Evolutionary conservation across 1,140 invertebrate species (phyloP).

Genomic region (Heliconius eleuchia): DNA sequence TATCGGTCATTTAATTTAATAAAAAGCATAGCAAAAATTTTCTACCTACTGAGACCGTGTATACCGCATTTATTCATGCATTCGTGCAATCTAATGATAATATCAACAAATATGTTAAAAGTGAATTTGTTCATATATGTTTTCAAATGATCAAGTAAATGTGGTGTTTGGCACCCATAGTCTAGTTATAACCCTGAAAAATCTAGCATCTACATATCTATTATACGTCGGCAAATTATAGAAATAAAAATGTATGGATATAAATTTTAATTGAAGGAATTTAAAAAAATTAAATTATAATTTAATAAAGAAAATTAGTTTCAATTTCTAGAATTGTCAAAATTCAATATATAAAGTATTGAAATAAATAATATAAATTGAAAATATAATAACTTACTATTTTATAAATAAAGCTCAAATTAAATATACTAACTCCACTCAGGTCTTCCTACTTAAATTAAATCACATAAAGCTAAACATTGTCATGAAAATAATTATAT

Average conservation of each 20-base stretch:
- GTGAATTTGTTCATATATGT: neutral
- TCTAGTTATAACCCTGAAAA: neutral
- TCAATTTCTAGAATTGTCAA: neutral
- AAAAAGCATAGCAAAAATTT: slow-evolving; percentile 6
- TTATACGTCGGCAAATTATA: neutral
- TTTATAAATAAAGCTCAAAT: neutral
- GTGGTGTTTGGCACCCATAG: slow-evolving; percentile 6
- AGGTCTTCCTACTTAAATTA: neutral
- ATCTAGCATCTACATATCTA: neutral
- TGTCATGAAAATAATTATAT: neutral
- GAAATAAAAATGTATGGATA: neutral
- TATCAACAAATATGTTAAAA: neutral
- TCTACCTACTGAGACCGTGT: slow-evolving; percentile 9
- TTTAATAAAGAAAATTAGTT: neutral
- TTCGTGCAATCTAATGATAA: slow-evolving; percentile 3
- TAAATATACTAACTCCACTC: neutral
- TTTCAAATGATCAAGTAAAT: neutral
- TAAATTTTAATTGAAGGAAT: too few species aligned
- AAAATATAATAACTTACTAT: neutral
- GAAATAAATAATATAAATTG: neutral
- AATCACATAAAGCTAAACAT: neutral
- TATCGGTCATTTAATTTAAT: neutral
- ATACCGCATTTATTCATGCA: neutral
- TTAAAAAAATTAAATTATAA: too few species aligned
- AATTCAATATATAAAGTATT: neutral